These are phyloP conservation scores for Neosilurus hyrtlii DNA, from an alignment of 2,797 vertebrate genomes.

Conservation along the genomic window DNA sequence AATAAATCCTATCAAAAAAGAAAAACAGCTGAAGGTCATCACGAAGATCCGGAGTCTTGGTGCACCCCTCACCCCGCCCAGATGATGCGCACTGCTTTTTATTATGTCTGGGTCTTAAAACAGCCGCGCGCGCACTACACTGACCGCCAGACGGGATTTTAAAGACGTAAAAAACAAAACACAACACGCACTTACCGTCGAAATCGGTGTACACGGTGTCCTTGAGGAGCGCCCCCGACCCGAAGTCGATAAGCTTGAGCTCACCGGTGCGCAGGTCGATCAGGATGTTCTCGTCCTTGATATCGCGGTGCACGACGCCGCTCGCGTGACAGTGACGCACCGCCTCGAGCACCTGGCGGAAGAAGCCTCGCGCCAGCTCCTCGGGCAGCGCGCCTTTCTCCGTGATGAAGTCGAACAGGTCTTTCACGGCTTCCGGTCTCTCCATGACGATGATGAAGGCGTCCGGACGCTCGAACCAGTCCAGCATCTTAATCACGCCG, in stretches of 20 bases:
- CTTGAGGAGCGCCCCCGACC: constrained; percentile 89
- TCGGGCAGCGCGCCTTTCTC: constrained; percentile 84
- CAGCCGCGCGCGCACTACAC: neutral
- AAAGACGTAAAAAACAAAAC: neutral
- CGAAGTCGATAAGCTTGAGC: constrained; percentile 95
- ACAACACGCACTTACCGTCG: constrained; percentile 79
- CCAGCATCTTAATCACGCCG: constrained; percentile 88
- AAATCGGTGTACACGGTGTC: constrained; percentile 94
- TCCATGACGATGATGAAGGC: constrained; percentile 93
- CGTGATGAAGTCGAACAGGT: constrained; percentile 93
- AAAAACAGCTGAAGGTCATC: neutral
- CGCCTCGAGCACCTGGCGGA: constrained; percentile 90
- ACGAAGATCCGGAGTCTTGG: neutral
- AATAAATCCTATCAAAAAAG: neutral
- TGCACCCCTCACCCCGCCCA: neutral
- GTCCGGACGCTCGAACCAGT: constrained; percentile 92
- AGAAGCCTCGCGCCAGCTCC: constrained; percentile 87
- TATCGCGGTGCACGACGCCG: constrained; percentile 92
- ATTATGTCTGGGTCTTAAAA: neutral
- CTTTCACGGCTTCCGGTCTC: constrained; percentile 85
- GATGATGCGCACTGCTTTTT: neutral
- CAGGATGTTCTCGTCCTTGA: constrained; percentile 95
- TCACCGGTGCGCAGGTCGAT: constrained; percentile 86
- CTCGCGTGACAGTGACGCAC: constrained; percentile 87
- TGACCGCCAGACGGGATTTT: too few relatives aligned